Percentiles rank a stretch among this genome's conserved stretches.
These are phyloP conservation scores for Pseudococcus jackbeardsleyi DNA, from an alignment of 2,888 invertebrate genomes.

Conservation along the genomic window DNA sequence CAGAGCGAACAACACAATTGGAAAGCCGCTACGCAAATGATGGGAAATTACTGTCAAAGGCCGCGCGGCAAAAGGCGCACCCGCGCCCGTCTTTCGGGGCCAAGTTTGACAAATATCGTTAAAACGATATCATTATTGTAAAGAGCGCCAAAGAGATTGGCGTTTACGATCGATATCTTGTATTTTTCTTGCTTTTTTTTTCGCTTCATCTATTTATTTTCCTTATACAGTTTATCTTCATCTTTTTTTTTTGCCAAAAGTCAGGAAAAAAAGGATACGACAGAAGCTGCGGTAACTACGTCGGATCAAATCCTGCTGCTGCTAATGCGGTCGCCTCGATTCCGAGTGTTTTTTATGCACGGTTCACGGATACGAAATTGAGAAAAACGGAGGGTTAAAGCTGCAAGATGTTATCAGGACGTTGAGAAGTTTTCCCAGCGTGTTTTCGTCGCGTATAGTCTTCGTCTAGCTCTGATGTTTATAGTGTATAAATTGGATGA, in stretches of 20 bases:
- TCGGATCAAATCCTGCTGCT: neutral
- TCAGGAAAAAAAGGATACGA: neutral
- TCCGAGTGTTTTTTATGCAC: neutral
- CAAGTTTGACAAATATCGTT: conserved; percentile 53
- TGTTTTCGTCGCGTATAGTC: neutral
- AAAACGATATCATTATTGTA: conserved; percentile 55
- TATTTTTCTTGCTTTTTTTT: neutral
- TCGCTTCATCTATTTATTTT: neutral
- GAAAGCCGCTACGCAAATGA: conserved; percentile 58
- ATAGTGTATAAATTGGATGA: neutral
- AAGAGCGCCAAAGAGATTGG: conserved; percentile 44
- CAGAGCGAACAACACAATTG: conserved; percentile 24
- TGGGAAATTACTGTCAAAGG: conserved; percentile 59
- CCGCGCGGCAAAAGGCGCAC: neutral
- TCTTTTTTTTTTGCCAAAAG: neutral
- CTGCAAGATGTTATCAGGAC: neutral
- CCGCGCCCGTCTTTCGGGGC: neutral
- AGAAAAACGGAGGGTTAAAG: neutral
- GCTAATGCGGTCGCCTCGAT: too few relatives aligned
- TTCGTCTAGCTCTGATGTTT: neutral
- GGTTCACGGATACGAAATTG: neutral
- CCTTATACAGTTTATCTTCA: neutral
- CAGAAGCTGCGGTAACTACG: neutral
- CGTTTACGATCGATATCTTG: conserved; percentile 45
- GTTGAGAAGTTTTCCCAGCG: neutral